Conservation (phyloP, 2,113 vertebrate species). For the Hyla sarda region DNA sequence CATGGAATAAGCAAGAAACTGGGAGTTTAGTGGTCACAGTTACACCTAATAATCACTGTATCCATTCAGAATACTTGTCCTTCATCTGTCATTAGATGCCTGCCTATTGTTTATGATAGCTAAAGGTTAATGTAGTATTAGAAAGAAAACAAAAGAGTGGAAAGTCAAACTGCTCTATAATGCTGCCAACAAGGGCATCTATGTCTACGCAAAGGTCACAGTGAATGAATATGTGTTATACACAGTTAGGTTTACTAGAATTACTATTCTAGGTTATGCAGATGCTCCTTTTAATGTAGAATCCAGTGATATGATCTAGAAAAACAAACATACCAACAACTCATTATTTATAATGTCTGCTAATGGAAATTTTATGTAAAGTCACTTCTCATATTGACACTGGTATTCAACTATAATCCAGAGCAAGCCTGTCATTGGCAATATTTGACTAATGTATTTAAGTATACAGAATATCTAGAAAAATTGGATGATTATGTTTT, state of each 20-base stretch:
- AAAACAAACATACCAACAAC: neutral
- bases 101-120: neutral
- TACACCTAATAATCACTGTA: constrained; percentile 24
- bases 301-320: neutral
- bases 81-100: constrained; percentile 33
- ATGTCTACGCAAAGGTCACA: constrained; percentile 36
- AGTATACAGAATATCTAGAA: neutral
- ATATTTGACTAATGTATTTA: neutral
- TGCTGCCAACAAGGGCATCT: constrained; percentile 1
- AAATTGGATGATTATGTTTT: neutral
- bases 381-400: neutral
- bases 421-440: neutral
- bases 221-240: constrained; percentile 12
- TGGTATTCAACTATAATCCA: neutral
- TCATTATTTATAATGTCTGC: neutral
- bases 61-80: constrained; percentile 13
- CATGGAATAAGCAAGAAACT: neutral
- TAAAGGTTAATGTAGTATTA: constrained; percentile 50
- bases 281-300: neutral
- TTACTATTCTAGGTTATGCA: neutral
- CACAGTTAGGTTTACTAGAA: neutral
- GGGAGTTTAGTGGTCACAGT: neutral
- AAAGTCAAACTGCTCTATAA: neutral
- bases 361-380: neutral
- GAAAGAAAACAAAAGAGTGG: constrained; percentile 31